These are phyloP conservation scores for Pterocles gutturalis DNA, from an alignment of 2,113 vertebrate genomes.

Conservation along the genomic window DNA sequence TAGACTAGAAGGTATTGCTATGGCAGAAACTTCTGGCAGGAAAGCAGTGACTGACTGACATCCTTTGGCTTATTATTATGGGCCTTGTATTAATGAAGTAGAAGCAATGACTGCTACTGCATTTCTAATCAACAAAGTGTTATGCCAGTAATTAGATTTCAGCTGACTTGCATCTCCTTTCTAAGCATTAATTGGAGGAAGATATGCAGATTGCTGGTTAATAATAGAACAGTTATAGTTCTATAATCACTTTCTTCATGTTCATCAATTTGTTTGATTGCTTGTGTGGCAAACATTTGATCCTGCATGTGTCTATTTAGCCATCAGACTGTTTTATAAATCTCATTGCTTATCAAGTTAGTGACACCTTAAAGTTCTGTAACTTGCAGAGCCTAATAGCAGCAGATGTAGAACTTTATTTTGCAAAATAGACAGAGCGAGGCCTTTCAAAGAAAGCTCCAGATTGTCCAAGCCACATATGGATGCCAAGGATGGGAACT, in stretches of 20 bases:
- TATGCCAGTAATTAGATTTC: constrained; percentile 77
- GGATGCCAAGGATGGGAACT: constrained; percentile 45
- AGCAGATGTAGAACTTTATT: neutral
- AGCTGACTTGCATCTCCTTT: constrained; percentile 64
- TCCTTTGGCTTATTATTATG: constrained; percentile 43
- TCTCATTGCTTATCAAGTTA: constrained; percentile 62
- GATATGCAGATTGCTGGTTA: constrained; percentile 74
- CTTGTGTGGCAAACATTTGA: constrained; percentile 76
- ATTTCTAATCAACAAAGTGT: constrained; percentile 75
- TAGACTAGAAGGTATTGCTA: constrained; percentile 26
- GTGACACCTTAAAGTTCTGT: constrained; percentile 10
- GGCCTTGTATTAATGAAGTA: constrained; percentile 57
- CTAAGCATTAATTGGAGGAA: constrained; percentile 73
- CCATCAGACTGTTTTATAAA: constrained; percentile 37
- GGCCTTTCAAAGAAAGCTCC: constrained; percentile 29
- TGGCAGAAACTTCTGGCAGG: constrained; percentile 24
- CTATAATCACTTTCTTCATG: constrained; percentile 72
- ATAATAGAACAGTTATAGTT: constrained; percentile 79
- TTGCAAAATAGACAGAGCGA: neutral
- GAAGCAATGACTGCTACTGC: constrained; percentile 44
- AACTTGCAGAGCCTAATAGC: neutral
- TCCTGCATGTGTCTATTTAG: constrained; percentile 64
- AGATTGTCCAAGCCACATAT: constrained; percentile 39
- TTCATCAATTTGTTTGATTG: constrained; percentile 78
- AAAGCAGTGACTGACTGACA: constrained; percentile 66